These are phyloP conservation scores for Mus minutoides DNA, from an alignment of 2,797 vertebrate species.

Conservation along the genomic window DNA sequence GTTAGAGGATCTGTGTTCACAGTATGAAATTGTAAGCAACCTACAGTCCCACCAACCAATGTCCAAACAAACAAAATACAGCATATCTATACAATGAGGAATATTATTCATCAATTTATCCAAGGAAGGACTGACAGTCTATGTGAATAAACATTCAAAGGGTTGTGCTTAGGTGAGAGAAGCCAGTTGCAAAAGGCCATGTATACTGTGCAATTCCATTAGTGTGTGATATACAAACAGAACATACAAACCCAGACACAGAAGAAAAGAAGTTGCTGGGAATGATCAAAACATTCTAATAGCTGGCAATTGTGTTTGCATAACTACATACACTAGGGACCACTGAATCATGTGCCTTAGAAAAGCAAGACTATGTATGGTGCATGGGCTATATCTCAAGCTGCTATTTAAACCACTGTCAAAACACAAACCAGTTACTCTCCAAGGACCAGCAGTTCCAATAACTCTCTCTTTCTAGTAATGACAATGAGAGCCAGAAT, in stretches of 20 bases:
- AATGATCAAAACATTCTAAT: neutral
- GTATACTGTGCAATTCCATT: too few relatives aligned
- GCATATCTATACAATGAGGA: neutral
- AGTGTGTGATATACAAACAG: neutral
- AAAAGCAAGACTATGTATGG: neutral
- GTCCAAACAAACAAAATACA: neutral
- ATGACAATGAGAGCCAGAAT: neutral
- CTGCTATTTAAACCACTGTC: neutral
- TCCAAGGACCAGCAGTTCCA: neutral
- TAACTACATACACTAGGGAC: neutral
- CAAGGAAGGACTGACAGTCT: neutral
- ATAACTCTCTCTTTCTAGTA: neutral
- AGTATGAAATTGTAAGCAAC: neutral
- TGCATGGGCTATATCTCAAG: neutral
- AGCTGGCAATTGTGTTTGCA: neutral
- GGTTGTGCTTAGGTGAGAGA: neutral
- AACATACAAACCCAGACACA: neutral
- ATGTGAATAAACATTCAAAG: neutral
- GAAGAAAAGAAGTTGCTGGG: neutral
- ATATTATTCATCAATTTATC: neutral
- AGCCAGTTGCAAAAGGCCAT: neutral
- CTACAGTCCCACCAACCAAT: neutral
- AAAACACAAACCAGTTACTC: neutral
- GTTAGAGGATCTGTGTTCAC: neutral
- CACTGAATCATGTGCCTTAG: neutral